These are phyloP conservation scores for Oscheius sp. DNA, from an alignment of 1,140 invertebrate genomes.

Conservation along the genomic window DNA sequence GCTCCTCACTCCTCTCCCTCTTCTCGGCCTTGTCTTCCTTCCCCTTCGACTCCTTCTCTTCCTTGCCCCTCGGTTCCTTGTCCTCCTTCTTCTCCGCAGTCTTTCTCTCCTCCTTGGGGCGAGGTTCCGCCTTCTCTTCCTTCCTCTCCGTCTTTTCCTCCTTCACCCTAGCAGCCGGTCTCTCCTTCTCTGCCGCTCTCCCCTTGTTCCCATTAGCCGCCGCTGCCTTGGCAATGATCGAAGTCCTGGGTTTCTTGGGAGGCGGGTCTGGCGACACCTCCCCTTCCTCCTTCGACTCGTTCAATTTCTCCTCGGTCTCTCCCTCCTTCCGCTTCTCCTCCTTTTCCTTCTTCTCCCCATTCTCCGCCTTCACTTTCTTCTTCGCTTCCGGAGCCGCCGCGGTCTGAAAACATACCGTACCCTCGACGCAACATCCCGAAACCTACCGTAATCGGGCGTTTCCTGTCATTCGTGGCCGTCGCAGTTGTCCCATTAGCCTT, in stretches of 20 bases:
- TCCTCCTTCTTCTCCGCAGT: neutral
- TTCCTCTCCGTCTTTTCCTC: neutral
- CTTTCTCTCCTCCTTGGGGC: constrained; percentile 1
- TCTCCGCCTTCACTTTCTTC: neutral
- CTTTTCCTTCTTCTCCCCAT: neutral
- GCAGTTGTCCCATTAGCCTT: neutral
- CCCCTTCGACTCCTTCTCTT: neutral
- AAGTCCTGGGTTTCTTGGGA: neutral
- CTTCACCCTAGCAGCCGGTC: neutral
- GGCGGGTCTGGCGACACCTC: neutral
- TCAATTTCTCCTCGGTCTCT: neutral
- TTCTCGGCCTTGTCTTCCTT: neutral
- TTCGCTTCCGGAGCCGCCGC: neutral
- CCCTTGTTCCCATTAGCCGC: neutral
- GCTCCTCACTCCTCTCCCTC: neutral
- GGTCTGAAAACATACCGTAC: neutral
- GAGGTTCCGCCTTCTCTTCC: constrained; percentile 8
- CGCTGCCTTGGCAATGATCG: neutral
- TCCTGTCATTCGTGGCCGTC: neutral
- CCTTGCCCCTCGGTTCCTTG: neutral
- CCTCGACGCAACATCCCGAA: neutral
- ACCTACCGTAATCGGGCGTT: neutral
- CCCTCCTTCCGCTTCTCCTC: neutral
- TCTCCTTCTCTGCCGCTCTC: too few species aligned
- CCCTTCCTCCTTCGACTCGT: neutral